phyloP scores from a whole-genome alignment of 2,797 vertebrate genomes.

The Acanthurus leucopareius region DNA sequence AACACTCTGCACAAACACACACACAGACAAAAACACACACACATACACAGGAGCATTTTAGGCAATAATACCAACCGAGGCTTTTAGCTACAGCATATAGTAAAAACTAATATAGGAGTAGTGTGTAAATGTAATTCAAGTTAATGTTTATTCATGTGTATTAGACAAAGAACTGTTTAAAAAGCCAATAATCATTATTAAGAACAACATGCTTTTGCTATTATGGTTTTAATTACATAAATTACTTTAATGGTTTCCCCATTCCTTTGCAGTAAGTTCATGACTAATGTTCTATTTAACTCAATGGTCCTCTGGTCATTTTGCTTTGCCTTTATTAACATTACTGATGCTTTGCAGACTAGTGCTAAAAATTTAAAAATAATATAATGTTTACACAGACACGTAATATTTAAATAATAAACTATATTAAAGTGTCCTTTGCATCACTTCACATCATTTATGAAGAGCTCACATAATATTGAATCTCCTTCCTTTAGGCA shows the following conservation, averaged over 20 bases:
- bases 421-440: neutral
- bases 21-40: conserved; percentile 18
- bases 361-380: neutral
- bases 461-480: conserved; percentile 14
- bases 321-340: neutral
- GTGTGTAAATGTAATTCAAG: neutral
- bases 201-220: neutral
- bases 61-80: neutral
- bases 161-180: neutral
- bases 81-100: neutral
- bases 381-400: neutral
- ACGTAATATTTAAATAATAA: conserved; percentile 18
- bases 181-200: neutral
- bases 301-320: neutral
- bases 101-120: neutral
- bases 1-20: conserved; percentile 89
- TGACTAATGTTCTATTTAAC: neutral
- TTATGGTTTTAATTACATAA: neutral
- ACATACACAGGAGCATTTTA: conserved; percentile 29
- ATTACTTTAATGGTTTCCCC: neutral
- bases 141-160: neutral
- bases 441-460: neutral
- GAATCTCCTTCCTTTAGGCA: conserved; percentile 5
- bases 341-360: neutral
- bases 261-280: neutral